Evolutionary conservation across 1,140 invertebrate species (phyloP).

Genomic region (Euborellia annulipes): DNA sequence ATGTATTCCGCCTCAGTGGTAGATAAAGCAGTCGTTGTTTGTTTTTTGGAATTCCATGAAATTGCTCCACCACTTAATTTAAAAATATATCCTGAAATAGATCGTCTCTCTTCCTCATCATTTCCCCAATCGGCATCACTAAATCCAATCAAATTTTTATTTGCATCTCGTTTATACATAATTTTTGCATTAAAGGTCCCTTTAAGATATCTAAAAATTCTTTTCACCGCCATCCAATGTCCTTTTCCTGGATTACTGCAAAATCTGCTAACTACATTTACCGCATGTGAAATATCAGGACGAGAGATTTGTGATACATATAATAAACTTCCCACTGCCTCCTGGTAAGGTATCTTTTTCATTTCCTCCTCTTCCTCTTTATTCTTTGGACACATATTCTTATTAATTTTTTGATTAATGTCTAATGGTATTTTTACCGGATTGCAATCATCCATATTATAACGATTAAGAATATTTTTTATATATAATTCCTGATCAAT

Average conservation of each 20-base stretch:
- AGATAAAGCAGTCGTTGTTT: constrained; percentile 20
- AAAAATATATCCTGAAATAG: constrained; percentile 17
- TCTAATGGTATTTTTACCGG: no score
- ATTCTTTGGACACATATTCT: no score
- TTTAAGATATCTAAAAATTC: constrained; percentile 25
- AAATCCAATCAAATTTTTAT: constrained; percentile 17
- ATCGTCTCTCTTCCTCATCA: constrained; percentile 16
- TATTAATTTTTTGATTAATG: no score
- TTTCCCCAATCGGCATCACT: constrained; percentile 26
- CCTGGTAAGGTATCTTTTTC: constrained; percentile 18
- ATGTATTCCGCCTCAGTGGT: constrained; percentile 26
- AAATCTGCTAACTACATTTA: constrained; percentile 23
- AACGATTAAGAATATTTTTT: no score
- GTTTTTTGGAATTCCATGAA: constrained; percentile 20
- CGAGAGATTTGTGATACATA: constrained; percentile 27
- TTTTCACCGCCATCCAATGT: constrained; percentile 24
- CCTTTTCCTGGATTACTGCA: constrained; percentile 13
- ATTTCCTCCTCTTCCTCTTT: constrained; percentile 1
- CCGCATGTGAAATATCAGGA: constrained; percentile 29
- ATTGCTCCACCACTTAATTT: constrained; percentile 15
- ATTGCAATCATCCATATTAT: no score
- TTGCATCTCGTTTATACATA: constrained; percentile 12
- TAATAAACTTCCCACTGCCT: constrained; percentile 27
- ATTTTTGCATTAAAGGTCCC: constrained; percentile 20
- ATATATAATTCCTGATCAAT: no score